Evolutionary conservation across 2,113 vertebrate species (phyloP), one percentile per base, ranked within the genome.

Genomic region (Ascaphus truei): DNA sequence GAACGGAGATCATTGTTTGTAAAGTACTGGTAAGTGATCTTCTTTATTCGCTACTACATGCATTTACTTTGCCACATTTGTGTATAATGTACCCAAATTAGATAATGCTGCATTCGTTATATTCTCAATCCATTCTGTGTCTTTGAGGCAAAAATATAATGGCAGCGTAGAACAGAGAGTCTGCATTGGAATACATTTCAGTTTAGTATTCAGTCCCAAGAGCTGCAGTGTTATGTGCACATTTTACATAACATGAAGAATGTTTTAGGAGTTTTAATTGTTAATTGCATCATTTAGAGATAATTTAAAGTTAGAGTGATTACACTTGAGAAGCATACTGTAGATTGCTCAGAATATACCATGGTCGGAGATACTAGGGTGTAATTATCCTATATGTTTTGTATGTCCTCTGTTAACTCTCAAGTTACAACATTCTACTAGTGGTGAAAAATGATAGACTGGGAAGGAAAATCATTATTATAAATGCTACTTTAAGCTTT

Each of bases 181-280:
- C 29, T n/a, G 30, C 51, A 71, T 71, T 61, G 52, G 41, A 71
- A 71, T 60, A 36, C 39, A 59, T 52, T 39, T 45, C 15, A 5
- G 25, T 71, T 59, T 71, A 57, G 36, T 50, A 48, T 48, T 37
- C 45, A 47, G 31, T 71, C 57, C 67, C 67, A 61, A 37, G 57
- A 71, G 57, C 67, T 60, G 57, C 67, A 16, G 63, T 73, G 78
- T 83, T 83, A 72, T 74, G 81, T 79, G 80, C 66, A 81, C 81
- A 75, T 77, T 36, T 73, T 72, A 77, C 47, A 72, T 73, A 41
- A 76, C 77, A 78, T 79, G 75, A 75, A 74, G 75, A 83, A 79
- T 62, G 77, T 75, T 69, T 50, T 77, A 75, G 75, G 64, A 72
- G 59, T 79, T 78, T 81, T 83, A 74, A 81, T 79, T 78, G 78